Conservation (phyloP, 92 coral and sea anemone species). For the Umimayanthus chanpuru region DNA sequence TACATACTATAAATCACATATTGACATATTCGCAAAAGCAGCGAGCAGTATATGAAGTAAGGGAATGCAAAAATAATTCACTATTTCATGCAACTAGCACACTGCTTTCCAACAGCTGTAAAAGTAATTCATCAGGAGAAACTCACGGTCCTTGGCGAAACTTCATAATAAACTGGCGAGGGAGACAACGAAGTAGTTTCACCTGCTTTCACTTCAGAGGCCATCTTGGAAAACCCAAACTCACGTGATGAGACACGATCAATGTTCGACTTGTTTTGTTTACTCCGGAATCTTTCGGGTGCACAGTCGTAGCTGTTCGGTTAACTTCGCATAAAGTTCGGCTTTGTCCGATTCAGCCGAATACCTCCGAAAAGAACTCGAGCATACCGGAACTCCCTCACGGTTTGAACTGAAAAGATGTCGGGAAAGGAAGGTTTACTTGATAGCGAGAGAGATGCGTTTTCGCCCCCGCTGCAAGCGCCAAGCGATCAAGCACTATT, state of each 20-base stretch:
- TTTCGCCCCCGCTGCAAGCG: constrained; percentile 18
- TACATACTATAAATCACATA: neutral
- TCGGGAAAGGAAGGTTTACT: constrained; percentile 25
- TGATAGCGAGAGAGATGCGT: constrained; percentile 21
- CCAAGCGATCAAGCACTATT: constrained; percentile 17
- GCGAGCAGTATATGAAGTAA: neutral
- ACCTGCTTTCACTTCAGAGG: constrained; percentile 29
- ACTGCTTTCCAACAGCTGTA: no score
- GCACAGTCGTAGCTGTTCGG: neutral
- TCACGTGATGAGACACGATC: constrained; percentile 14
- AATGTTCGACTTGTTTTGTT: constrained; percentile 9
- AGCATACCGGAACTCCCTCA: neutral
- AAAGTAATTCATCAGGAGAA: neutral
- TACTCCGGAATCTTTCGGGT: neutral
- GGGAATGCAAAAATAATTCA: no score
- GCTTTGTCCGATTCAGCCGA: neutral
- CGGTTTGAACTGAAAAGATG: neutral
- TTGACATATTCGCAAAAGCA: neutral
- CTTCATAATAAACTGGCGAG: constrained; percentile 36
- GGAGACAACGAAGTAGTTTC: constrained; percentile 15
- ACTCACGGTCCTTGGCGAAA: constrained; percentile 26
- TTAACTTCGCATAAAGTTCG: neutral
- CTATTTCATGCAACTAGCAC: no score
- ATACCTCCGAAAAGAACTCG: neutral
- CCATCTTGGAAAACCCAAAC: constrained; percentile 1